phyloP scores from a whole-genome alignment of 2,797 vertebrate species.

The Tragopan temminckii region DNA sequence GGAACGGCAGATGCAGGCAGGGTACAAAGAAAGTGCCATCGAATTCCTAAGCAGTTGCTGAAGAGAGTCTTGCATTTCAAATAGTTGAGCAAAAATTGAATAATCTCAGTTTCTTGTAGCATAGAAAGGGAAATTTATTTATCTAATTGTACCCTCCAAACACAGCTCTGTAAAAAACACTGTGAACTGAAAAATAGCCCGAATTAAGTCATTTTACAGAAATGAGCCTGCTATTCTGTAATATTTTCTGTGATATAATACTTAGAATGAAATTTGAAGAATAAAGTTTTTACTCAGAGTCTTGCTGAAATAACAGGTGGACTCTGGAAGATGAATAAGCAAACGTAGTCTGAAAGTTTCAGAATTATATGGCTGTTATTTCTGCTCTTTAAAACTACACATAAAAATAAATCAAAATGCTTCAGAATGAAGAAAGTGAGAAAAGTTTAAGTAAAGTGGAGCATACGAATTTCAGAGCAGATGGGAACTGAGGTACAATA shows the following conservation, averaged over 20 bases:
- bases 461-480: not conserved
- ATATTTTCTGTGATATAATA: not conserved
- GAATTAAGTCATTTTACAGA: not conserved
- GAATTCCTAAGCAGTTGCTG: conserved; percentile 6
- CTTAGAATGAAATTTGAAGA: not conserved
- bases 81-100: conserved; percentile 33
- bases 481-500: not conserved
- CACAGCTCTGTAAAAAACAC: not conserved
- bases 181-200: conserved; percentile 7
- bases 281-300: not conserved
- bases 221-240: not conserved
- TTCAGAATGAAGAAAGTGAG: not conserved
- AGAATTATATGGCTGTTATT: not conserved
- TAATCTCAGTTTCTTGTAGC: conserved; percentile 14
- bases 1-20: not conserved
- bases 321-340: not conserved
- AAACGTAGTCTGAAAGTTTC: not conserved
- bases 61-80: conserved; percentile 40
- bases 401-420: not conserved
- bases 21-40: not conserved
- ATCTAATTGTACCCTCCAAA: conserved; percentile 1
- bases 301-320: not conserved
- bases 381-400: not conserved
- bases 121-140: conserved; percentile 16
- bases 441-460: not conserved